These are phyloP conservation scores for Pyrrhosoma nymphula DNA, from an alignment of 2,888 invertebrate species.

Conservation along the genomic window DNA sequence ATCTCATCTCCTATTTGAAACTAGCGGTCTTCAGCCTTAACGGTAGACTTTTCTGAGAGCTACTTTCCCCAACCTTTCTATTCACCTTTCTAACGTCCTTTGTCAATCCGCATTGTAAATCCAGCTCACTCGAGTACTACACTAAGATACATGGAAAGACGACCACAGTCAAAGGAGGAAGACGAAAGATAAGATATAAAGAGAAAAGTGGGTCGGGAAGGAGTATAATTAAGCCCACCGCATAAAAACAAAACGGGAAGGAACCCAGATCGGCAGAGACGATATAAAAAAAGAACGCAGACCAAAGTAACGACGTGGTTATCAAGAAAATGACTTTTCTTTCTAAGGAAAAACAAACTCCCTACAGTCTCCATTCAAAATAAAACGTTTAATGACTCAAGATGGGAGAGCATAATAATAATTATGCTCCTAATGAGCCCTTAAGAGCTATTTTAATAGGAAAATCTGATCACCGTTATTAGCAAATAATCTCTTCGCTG, in stretches of 20 bases:
- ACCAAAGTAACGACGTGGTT: not conserved
- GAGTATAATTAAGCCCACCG: not conserved
- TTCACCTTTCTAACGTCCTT: too few relatives aligned
- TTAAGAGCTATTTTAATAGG: too few relatives aligned
- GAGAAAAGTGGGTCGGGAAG: not conserved
- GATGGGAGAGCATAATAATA: not conserved
- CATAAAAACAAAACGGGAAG: not conserved
- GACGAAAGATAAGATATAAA: not conserved
- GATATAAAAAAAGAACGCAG: slow-evolving; percentile 2
- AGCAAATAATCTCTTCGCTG: too few relatives aligned
- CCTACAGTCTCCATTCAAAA: not conserved
- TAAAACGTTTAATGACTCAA: not conserved
- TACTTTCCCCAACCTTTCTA: too few relatives aligned
- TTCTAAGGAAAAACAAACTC: not conserved
- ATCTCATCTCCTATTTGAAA: too few relatives aligned
- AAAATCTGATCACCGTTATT: too few relatives aligned
- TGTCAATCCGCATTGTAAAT: too few relatives aligned
- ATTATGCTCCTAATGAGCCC: not conserved
- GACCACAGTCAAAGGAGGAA: not conserved
- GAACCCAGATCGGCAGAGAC: not conserved
- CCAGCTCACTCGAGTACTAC: too few relatives aligned
- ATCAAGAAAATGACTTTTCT: slow-evolving; percentile 14
- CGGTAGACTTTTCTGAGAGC: too few relatives aligned
- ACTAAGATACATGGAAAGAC: too few relatives aligned
- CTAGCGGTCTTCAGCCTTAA: too few relatives aligned